Evolutionary conservation across 2,888 invertebrate genomes (phyloP), one percentile per base, ranked within the genome.

Genomic region (Zele albiditarsus): DNA sequence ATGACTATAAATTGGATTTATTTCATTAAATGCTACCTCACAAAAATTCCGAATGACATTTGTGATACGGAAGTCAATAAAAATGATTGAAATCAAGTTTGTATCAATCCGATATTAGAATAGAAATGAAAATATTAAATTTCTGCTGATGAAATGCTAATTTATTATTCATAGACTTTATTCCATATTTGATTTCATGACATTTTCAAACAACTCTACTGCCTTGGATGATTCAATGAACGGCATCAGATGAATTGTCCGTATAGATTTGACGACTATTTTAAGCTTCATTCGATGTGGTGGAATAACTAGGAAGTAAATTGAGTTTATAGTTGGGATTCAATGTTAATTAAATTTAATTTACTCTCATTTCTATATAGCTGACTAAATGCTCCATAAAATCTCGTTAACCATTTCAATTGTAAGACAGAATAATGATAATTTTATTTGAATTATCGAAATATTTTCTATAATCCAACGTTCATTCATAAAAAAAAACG

Each of bases 271-370:
- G 33, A 58, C 58, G 71, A 71, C 71, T 75, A 75, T 75, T 75
- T 71, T 27, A 33, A n/a, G 46, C 16, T 74, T 65, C 49, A 67
- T 60, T 20, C 49, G 67, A 67, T 65, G 67, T 58, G 73, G 67
- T 71, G 78, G 75, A 75, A 78, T 78, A 77, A 78, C 77, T 78
- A 58, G 31, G 68, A 79, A 74, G 78, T 78, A 77, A 80, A 82
- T 81, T 79, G 78, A 79, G 74, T 78, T 77, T 76, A n/a, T n/a
- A 74, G 73, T 46, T 76, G 62, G 74, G 69, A 60, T 66, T 57
- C 70, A 42, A 42, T 70, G 72, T 74, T 75, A 71, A 78, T 78
- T 77, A 63, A 69, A 71, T 38, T 53, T 62, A 75, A 74, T 42
- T 31, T 62, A 62, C 63, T 73, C 46, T 60, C 73, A 70, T 69